A percentile compares a stretch with the other conserved stretches of the same genome.
Evolutionary conservation across 1,140 invertebrate species (phyloP).

Genomic region (Venturia canescens): DNA sequence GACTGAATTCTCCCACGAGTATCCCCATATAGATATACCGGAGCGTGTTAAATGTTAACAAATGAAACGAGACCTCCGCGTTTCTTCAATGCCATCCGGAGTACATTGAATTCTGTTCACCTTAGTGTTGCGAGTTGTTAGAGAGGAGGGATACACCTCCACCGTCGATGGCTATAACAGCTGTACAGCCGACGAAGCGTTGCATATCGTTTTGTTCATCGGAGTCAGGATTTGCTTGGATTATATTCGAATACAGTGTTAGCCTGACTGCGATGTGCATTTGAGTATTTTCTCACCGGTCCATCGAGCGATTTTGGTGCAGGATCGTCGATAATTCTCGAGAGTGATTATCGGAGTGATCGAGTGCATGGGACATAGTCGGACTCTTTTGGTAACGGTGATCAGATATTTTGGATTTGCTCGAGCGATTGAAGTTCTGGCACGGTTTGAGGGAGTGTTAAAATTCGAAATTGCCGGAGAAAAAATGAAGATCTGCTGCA

Average conservation of each 20-base stretch:
- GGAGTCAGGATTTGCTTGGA: slow-evolving; percentile 57
- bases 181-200: slow-evolving; percentile 54
- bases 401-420: too few relatives aligned
- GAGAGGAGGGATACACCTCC: slow-evolving; percentile 52
- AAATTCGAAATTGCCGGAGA: too few relatives aligned
- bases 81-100: slow-evolving; percentile 44
- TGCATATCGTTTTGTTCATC: slow-evolving; percentile 58
- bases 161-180: slow-evolving; percentile 63
- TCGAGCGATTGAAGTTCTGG: too few relatives aligned
- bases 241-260: slow-evolving; percentile 27
- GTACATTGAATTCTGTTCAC: slow-evolving; percentile 62
- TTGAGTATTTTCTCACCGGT: not conserved
- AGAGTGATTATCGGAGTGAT: not conserved
- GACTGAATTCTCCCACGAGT: not conserved
- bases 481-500: not conserved
- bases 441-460: too few relatives aligned
- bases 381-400: too few relatives aligned
- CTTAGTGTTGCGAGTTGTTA: slow-evolving; percentile 12
- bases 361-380: not conserved
- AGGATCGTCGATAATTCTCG: not conserved
- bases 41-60: not conserved
- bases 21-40: not conserved
- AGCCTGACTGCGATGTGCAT: slow-evolving; percentile 33
- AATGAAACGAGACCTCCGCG: slow-evolving; percentile 24
- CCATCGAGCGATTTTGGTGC: not conserved